Conservation (phyloP, 2,888 invertebrate species). For the Ganaspis brasiliensis region DNA sequence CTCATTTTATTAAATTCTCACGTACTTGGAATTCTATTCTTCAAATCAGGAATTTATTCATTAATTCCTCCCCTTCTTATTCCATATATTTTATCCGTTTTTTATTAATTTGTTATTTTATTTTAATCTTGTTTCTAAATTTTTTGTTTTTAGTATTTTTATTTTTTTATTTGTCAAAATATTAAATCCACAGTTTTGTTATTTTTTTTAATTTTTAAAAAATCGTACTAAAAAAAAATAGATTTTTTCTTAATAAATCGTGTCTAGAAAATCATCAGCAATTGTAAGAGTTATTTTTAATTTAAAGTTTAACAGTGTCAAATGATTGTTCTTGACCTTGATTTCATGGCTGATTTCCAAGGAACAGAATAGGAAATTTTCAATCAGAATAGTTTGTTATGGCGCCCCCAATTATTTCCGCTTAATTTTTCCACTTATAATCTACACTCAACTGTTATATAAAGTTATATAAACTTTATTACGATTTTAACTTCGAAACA, state of each 20-base stretch:
- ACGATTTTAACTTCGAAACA: not conserved
- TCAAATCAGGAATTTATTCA: not conserved
- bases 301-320: not conserved
- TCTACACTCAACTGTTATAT: conserved; percentile 6
- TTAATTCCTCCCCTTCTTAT: not conserved
- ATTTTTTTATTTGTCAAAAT: too few relatives aligned
- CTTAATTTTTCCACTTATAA: not conserved
- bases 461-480: conserved; percentile 11
- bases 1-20: not conserved
- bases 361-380: not conserved
- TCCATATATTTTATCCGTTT: not conserved
- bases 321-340: conserved; percentile 21
- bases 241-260: not conserved
- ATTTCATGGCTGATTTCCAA: not conserved
- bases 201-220: not conserved
- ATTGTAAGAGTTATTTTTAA: not conserved
- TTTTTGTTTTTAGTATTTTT: too few relatives aligned
- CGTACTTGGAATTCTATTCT: conserved; percentile 3
- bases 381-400: not conserved
- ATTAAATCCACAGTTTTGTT: too few relatives aligned
- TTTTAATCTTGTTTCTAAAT: too few relatives aligned
- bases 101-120: not conserved
- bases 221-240: too few relatives aligned
- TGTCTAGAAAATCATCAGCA: not conserved
- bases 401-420: conserved; percentile 18